Conservation (phyloP, 2,113 vertebrate species). For the Malurus melanocephalus region DNA sequence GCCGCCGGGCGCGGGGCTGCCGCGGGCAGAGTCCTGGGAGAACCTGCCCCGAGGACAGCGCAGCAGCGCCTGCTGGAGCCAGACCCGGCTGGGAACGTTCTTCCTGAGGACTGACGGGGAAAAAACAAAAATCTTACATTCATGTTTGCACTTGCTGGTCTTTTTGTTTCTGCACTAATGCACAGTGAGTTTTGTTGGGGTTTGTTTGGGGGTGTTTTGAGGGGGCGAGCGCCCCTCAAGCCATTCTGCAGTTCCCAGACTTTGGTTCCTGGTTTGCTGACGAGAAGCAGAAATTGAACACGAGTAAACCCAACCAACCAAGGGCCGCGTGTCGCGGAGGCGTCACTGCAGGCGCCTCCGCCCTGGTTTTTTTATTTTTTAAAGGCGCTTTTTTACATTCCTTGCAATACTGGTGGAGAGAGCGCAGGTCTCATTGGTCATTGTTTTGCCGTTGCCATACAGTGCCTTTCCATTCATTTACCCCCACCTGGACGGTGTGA, state of each 20-base stretch:
- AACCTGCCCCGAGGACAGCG: slow-evolving; percentile 15
- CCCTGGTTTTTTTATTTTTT: slow-evolving; percentile 74
- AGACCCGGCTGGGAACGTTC: slow-evolving; percentile 72
- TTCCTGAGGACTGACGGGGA: slow-evolving; percentile 77
- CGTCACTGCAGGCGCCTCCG: slow-evolving; percentile 75
- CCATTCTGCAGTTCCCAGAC: slow-evolving; percentile 87
- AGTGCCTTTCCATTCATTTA: slow-evolving; percentile 97
- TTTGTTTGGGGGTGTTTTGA: slow-evolving; percentile 70
- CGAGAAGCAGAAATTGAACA: slow-evolving; percentile 65
- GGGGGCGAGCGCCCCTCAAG: slow-evolving; percentile 69
- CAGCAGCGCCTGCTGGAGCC: slow-evolving; percentile 53
- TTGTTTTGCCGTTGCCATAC: slow-evolving; percentile 91
- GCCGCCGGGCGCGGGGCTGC: neutral
- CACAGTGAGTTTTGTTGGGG: slow-evolving; percentile 86
- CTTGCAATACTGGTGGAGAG: slow-evolving; percentile 89
- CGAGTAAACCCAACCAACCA: slow-evolving; percentile 26
- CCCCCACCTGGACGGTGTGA: slow-evolving; percentile 84
- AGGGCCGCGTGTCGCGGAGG: slow-evolving; percentile 78
- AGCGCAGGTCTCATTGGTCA: slow-evolving; percentile 86
- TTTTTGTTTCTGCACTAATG: slow-evolving; percentile 96
- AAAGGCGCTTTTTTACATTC: slow-evolving; percentile 83
- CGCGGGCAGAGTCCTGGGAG: slow-evolving; percentile 25
- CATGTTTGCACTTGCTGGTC: slow-evolving; percentile 97
- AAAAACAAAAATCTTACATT: slow-evolving; percentile 69
- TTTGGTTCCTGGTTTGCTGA: slow-evolving; percentile 81